Conservation (phyloP, 2,113 vertebrate genomes). For the Argyrosomus japonicus region DNA sequence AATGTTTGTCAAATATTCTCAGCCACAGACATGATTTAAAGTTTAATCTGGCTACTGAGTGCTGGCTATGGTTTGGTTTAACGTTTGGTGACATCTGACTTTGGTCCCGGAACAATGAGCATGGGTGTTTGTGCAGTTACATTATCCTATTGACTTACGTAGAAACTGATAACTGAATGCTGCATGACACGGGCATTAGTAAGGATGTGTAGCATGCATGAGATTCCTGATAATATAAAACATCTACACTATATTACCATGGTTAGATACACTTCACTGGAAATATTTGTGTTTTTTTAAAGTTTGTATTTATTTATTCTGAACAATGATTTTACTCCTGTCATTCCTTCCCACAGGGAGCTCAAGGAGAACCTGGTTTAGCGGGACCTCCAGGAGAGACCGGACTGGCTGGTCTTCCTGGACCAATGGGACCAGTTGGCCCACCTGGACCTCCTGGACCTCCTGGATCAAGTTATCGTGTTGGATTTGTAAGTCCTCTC, state of each 20-base stretch:
- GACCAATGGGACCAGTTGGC: conserved; percentile 91
- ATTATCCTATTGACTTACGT: not conserved
- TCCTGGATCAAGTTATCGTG: conserved; percentile 79
- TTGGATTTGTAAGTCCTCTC: conserved; percentile 91
- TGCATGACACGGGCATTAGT: not conserved
- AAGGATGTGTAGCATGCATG: not conserved
- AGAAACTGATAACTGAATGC: not conserved
- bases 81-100: conserved; percentile 21
- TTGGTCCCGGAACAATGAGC: conserved; percentile 14
- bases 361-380: conserved; percentile 83
- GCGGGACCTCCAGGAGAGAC: conserved; percentile 83
- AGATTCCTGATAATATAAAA: not conserved
- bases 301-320: not conserved
- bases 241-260: not conserved
- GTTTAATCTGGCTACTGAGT: conserved; percentile 38
- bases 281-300: not conserved
- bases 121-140: conserved; percentile 1
- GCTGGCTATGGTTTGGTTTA: conserved; percentile 45
- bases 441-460: conserved; percentile 89
- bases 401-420: conserved; percentile 89
- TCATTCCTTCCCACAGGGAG: conserved; percentile 82
- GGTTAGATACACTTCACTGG: not conserved
- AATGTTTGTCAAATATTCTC: conserved; percentile 51
- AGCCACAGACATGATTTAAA: conserved; percentile 15
- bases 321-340: not conserved